Evolutionary conservation across 2,888 invertebrate genomes (phyloP).

Genomic region (Cordilura impudica): DNA sequence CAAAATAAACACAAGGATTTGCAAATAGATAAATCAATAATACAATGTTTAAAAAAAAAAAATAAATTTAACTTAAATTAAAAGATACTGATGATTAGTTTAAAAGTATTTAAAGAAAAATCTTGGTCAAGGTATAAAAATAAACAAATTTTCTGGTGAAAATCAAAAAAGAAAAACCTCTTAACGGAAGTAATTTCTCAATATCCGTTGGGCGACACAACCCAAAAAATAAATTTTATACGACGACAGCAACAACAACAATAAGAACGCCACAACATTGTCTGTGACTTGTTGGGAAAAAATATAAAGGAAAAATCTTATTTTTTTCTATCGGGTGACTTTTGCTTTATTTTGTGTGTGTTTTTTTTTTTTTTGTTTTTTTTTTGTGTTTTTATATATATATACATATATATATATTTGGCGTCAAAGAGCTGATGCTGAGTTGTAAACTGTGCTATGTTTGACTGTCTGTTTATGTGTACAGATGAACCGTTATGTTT

Average conservation of each 20-base stretch:
- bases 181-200: conserved; percentile 63
- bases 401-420: background rate
- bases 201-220: conserved; percentile 58
- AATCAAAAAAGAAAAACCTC: background rate
- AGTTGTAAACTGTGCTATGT: background rate
- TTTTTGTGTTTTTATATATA: conserved; percentile 1
- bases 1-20: conserved; percentile 56
- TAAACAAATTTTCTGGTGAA: background rate
- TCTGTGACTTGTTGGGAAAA: conserved; percentile 37
- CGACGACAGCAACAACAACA: conserved; percentile 24
- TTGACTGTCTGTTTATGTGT: conserved; percentile 11
- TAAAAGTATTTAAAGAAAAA: background rate
- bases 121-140: background rate
- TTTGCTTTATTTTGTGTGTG: conserved; percentile 30
- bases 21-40: conserved; percentile 58
- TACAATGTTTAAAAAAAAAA: conserved; percentile 11
- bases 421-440: conserved; percentile 54
- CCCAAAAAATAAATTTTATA: conserved; percentile 15
- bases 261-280: conserved; percentile 19
- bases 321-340: conserved; percentile 39
- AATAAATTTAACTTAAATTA: conserved; percentile 7
- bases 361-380: background rate
- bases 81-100: background rate
- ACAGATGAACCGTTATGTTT: conserved; percentile 10
- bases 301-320: background rate